phyloP scores from a whole-genome alignment of 2,113 vertebrate genomes.

The Stegastes partitus region DNA sequence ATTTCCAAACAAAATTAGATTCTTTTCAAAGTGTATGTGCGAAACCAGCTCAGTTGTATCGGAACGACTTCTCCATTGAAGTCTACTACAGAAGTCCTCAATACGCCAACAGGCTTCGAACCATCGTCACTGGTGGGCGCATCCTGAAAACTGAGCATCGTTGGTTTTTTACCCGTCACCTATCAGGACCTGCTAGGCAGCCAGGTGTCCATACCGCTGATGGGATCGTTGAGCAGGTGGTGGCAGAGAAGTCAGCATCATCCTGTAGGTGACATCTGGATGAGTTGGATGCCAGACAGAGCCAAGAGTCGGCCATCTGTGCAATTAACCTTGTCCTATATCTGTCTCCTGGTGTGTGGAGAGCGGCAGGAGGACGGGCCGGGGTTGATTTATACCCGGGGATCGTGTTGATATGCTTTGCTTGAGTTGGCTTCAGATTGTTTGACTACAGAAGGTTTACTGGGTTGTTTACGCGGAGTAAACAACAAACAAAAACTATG shows the following conservation, averaged over 20 bases:
- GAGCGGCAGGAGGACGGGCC: constrained; percentile 9
- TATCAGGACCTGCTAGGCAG: not conserved
- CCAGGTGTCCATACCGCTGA: not conserved
- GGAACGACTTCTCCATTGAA: too few relatives aligned
- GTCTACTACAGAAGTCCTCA: too few relatives aligned
- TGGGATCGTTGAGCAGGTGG: constrained; percentile 25
- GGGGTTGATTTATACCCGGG: not conserved
- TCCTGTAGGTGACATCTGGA: constrained; percentile 34
- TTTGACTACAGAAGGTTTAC: not conserved
- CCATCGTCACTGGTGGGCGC: too few relatives aligned
- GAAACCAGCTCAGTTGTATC: too few relatives aligned
- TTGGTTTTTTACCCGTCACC: not conserved
- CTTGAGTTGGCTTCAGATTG: not conserved
- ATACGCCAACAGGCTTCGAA: too few relatives aligned
- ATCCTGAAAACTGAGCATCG: too few relatives aligned
- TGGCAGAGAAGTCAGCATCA: constrained; percentile 12
- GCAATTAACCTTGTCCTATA: constrained; percentile 50
- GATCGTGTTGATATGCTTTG: not conserved
- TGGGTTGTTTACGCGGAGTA: not conserved
- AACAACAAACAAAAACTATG: not conserved
- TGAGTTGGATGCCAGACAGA: not conserved
- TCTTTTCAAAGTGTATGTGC: too few relatives aligned
- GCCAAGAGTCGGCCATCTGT: constrained; percentile 40
- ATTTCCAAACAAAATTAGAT: too few relatives aligned
- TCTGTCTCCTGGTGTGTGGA: not conserved